Evolutionary conservation across 1,140 invertebrate genomes (phyloP).

Genomic region (Papilio polyxenes): DNA sequence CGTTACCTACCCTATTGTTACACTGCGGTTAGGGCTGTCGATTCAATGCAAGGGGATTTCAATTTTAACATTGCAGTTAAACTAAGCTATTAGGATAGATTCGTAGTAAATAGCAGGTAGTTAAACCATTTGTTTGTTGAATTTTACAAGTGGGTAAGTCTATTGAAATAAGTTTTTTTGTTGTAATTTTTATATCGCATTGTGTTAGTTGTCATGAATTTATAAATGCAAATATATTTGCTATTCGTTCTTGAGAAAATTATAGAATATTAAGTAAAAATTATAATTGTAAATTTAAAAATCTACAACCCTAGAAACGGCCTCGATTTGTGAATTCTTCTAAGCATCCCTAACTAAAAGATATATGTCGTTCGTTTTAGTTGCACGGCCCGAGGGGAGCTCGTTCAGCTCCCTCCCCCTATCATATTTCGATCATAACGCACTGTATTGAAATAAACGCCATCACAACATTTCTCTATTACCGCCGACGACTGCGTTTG

Average conservation of each 20-base stretch:
- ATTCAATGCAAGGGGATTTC: constrained; percentile 56
- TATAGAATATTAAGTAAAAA: neutral
- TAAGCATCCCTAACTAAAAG: constrained; percentile 43
- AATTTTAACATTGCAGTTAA: constrained; percentile 44
- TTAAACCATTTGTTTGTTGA: constrained; percentile 41
- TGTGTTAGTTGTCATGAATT: neutral
- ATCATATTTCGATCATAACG: constrained; percentile 53
- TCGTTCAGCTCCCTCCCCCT: constrained; percentile 42
- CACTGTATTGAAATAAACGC: constrained; percentile 54
- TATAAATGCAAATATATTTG: neutral
- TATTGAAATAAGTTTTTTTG: constrained; percentile 34
- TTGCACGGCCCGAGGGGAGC: constrained; percentile 38
- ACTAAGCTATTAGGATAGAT: constrained; percentile 33
- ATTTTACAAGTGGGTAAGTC: constrained; percentile 33
- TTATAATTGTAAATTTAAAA: constrained; percentile 17
- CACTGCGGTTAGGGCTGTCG: constrained; percentile 69
- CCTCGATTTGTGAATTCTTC: constrained; percentile 33
- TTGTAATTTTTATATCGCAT: constrained; percentile 6
- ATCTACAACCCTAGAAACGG: constrained; percentile 19
- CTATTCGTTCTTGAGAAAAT: neutral
- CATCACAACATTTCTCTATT: constrained; percentile 50
- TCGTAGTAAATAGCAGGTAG: constrained; percentile 30
- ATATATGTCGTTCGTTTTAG: constrained; percentile 43
- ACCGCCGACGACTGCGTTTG: constrained; percentile 20
- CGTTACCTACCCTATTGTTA: constrained; percentile 72